phyloP scores from a whole-genome alignment of 2,797 vertebrate species.

The Pyrocephalus nanus region DNA sequence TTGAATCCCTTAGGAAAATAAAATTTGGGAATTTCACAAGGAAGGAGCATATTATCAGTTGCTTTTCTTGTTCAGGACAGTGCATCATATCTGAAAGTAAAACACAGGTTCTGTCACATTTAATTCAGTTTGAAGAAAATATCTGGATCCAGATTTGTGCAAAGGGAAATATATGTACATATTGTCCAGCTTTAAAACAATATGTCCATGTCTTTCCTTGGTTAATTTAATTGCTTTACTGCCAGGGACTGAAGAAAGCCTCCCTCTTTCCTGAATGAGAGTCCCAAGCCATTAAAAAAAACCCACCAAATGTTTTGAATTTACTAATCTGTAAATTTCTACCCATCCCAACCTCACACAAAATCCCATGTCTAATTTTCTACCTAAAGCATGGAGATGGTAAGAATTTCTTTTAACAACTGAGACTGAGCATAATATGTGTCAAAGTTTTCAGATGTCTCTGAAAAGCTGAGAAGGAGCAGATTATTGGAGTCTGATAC shows the following conservation, averaged over 20 bases:
- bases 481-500: background rate
- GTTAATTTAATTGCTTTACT: background rate
- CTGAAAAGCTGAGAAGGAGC: background rate
- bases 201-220: background rate
- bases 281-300: background rate
- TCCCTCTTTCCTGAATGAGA: background rate
- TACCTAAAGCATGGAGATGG: background rate
- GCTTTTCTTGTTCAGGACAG: background rate
- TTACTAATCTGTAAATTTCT: background rate
- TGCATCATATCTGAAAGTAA: background rate
- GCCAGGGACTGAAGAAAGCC: background rate
- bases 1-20: background rate
- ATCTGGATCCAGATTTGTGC: background rate
- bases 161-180: background rate
- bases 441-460: background rate
- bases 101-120: background rate
- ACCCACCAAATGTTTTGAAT: background rate
- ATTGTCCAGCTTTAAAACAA: background rate
- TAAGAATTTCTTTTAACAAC: background rate
- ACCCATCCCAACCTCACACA: background rate
- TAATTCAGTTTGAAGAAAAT: slow-evolving; percentile 1
- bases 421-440: background rate
- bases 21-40: background rate
- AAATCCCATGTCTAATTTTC: background rate
- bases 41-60: background rate